Base-by-base conservation (phyloP, 2,113 vertebrate genomes). In the Oxyura jamaicensis region DNA sequence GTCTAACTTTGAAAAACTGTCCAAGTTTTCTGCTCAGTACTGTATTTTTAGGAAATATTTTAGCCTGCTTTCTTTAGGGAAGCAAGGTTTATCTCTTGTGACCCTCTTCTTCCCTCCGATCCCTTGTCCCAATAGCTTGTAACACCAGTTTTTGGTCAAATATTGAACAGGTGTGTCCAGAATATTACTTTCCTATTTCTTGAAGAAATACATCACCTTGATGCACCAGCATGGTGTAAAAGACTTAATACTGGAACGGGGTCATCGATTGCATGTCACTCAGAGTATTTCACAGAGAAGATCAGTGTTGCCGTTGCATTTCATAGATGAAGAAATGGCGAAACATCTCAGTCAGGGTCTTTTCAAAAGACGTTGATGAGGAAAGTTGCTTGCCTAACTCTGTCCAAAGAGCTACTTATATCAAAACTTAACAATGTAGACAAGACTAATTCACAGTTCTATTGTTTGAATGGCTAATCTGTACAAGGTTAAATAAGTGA, bases 181-280 rank as follows among this genome's bases (percentile, higher is more conserved):
- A 31, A 71, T 31, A 4, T 44, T 55, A 7, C 2, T 0, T 74
- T 92, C 14, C 9, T 74, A 17, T 83, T 86, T 78, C 50, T 83
- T 22, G 41, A 44, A 71, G 41, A 69, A 89, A 71, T 2, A 21
- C 6, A 11, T 86, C 5, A 2, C 19, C 25, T 65, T 7, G 12
- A 36, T 33, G 17, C 21, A 48, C 7, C 15, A 26, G 23, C 19
- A 12, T 69, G 44, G 31, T 71, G 52, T 13, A 44, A 71, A 85
- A 65, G 20, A 53, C 15, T 52, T 42, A 42, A 20, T 41, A 22
- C 2, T 48, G 6, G n/a, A 55, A 50, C 44, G 55, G 28, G 26
- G 36, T 14, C 2, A 0, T 26, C 28, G 25, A 3, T 35, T 10
- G 20, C 13, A 3, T 25, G n/a, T 8, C 1, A 2, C 25, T 76